Conservation (phyloP, 2,888 invertebrate genomes). For the Trypoxylon attenuatum region DNA sequence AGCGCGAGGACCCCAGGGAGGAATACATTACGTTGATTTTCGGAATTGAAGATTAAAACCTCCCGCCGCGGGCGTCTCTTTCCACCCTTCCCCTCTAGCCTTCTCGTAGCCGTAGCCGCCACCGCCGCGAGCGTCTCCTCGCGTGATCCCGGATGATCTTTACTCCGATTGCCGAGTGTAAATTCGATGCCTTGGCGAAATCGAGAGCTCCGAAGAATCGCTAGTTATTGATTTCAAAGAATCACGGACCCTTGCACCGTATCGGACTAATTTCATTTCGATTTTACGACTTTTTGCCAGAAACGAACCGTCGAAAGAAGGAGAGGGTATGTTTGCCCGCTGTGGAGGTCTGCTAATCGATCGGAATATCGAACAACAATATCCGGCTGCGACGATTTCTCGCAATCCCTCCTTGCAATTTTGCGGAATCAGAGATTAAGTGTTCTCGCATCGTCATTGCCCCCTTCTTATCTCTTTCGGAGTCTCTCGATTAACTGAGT, state of each 20-base stretch:
- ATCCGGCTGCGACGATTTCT: too few relatives aligned
- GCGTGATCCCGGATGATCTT: slow-evolving; percentile 19
- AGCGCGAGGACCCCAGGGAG: slow-evolving; percentile 37
- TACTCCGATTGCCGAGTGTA: not conserved
- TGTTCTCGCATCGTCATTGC: not conserved
- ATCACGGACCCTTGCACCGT: too few relatives aligned
- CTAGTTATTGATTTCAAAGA: not conserved
- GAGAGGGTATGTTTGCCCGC: too few relatives aligned
- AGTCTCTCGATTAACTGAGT: too few relatives aligned
- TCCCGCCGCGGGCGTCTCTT: slow-evolving; percentile 40
- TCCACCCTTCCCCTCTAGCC: slow-evolving; percentile 12
- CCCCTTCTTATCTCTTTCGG: too few relatives aligned
- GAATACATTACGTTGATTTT: slow-evolving; percentile 67
- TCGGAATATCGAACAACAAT: too few relatives aligned
- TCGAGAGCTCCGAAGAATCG: not conserved
- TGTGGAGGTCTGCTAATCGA: too few relatives aligned
- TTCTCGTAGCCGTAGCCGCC: slow-evolving; percentile 8
- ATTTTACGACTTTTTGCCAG: too few relatives aligned
- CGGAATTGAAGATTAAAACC: slow-evolving; percentile 60
- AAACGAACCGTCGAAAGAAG: too few relatives aligned
- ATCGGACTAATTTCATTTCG: too few relatives aligned
- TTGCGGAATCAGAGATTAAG: not conserved
- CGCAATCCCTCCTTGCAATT: too few relatives aligned
- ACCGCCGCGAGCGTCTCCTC: not conserved
- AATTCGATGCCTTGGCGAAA: not conserved